Evolutionary conservation across 2,113 vertebrate genomes (phyloP).

Genomic region (Chlamydotis undulata): DNA sequence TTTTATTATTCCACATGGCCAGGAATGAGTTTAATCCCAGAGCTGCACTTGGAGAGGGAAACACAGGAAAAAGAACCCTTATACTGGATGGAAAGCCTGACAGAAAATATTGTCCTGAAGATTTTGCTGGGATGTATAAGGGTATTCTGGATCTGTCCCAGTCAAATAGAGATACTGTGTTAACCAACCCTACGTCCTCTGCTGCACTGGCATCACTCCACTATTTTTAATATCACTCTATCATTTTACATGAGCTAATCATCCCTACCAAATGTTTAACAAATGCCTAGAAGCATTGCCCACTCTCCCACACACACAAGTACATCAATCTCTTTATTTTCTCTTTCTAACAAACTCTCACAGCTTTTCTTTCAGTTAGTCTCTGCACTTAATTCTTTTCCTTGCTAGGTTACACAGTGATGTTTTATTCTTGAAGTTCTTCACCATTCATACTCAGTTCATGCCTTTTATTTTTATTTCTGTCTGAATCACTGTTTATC

Average conservation of each 20-base stretch:
- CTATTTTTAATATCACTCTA: conserved; percentile 18
- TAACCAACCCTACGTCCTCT: not conserved
- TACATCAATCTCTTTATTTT: not conserved
- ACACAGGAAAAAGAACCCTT: not conserved
- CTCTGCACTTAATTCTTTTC: not conserved
- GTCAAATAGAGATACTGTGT: not conserved
- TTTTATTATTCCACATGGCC: not conserved
- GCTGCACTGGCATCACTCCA: not conserved
- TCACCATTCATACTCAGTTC: not conserved
- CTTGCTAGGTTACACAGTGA: not conserved
- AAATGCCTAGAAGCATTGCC: conserved; percentile 6
- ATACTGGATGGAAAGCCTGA: not conserved
- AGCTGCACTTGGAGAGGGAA: not conserved
- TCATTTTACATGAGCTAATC: conserved; percentile 36
- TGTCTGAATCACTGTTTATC: not conserved
- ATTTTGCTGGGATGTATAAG: not conserved
- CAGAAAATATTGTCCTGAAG: not conserved
- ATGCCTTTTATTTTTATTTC: not conserved
- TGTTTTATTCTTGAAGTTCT: not conserved
- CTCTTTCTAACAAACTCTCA: not conserved
- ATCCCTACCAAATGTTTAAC: conserved; percentile 34
- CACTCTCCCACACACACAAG: not conserved
- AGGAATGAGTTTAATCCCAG: not conserved
- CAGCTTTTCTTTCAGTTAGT: not conserved
- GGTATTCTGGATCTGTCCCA: not conserved